phyloP scores from a whole-genome alignment of 53 echinoderm and acorn worm genomes.

The Luidia sarsii region DNA sequence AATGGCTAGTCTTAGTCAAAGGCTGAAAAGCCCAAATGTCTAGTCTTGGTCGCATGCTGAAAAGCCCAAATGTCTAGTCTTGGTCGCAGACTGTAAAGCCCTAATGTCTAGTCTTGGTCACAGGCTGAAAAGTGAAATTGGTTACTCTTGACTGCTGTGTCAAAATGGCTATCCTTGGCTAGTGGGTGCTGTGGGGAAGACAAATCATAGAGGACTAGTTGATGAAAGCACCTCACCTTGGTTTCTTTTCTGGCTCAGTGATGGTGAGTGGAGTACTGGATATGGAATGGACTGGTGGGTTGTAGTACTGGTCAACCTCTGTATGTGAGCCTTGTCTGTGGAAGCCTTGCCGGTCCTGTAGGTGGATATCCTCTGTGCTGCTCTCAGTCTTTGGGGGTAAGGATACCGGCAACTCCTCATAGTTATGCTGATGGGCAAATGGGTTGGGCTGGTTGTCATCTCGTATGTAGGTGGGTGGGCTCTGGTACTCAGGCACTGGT shows the following conservation, averaged over 20 bases:
- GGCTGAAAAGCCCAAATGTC: too few relatives aligned
- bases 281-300: constrained; percentile 37
- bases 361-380: background rate
- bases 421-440: constrained; percentile 40
- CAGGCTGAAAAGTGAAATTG: too few relatives aligned
- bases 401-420: constrained; percentile 51
- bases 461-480: constrained; percentile 14
- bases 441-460: constrained; percentile 12
- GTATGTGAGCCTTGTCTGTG: constrained; percentile 43
- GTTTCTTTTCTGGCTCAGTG: constrained; percentile 44
- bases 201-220: too few relatives aligned
- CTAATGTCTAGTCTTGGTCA: too few relatives aligned
- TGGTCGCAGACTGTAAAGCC: too few relatives aligned
- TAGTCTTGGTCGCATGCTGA: too few relatives aligned
- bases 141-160: too few relatives aligned
- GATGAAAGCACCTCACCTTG: constrained; percentile 33
- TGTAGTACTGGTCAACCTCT: constrained; percentile 54
- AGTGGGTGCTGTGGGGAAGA: too few relatives aligned
- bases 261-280: constrained; percentile 29
- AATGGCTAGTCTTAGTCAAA: too few relatives aligned
- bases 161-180: too few relatives aligned
- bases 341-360: constrained; percentile 2
- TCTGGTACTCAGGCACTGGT: constrained; percentile 8
- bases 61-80: too few relatives aligned
- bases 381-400: background rate